phyloP scores from a whole-genome alignment of 2,888 invertebrate genomes.

The Gymnosoma rotundatum region DNA sequence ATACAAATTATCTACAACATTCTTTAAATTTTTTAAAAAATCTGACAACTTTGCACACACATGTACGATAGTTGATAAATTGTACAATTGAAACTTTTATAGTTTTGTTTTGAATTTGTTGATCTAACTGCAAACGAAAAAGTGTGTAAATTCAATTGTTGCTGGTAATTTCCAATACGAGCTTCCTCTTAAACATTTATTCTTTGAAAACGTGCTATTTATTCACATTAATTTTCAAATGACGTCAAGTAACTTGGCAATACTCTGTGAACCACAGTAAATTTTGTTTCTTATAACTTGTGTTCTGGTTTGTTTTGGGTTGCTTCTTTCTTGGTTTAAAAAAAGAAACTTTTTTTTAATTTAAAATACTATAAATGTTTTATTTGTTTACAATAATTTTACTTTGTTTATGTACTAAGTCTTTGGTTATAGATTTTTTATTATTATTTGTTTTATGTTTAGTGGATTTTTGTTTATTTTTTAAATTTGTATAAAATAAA shows the following conservation, averaged over 20 bases:
- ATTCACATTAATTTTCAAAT: conserved; percentile 11
- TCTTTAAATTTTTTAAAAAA: too few species aligned
- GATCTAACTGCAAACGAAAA: too few species aligned
- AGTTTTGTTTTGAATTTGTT: too few species aligned
- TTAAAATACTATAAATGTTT: conserved; percentile 36
- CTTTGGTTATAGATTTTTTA: conserved; percentile 1
- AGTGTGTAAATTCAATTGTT: not conserved
- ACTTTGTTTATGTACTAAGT: conserved; percentile 35
- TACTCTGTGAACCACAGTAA: conserved; percentile 22
- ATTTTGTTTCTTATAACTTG: conserved; percentile 16
- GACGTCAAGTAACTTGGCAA: conserved; percentile 50
- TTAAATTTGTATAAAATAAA: not conserved
- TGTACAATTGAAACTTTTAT: too few species aligned
- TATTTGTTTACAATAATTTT: conserved; percentile 32
- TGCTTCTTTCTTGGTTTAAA: conserved; percentile 8
- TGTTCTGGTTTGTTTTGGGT: not conserved
- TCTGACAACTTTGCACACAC: too few species aligned
- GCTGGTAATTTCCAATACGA: not conserved
- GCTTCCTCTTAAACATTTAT: not conserved
- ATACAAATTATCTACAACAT: too few species aligned
- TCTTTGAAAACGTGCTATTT: conserved; percentile 23
- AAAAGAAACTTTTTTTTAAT: not conserved
- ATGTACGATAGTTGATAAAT: too few species aligned
- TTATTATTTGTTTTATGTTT: not conserved
- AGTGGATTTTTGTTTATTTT: conserved; percentile 4